phyloP scores from a whole-genome alignment of 2,113 vertebrate species.

The Caranx ignobilis region DNA sequence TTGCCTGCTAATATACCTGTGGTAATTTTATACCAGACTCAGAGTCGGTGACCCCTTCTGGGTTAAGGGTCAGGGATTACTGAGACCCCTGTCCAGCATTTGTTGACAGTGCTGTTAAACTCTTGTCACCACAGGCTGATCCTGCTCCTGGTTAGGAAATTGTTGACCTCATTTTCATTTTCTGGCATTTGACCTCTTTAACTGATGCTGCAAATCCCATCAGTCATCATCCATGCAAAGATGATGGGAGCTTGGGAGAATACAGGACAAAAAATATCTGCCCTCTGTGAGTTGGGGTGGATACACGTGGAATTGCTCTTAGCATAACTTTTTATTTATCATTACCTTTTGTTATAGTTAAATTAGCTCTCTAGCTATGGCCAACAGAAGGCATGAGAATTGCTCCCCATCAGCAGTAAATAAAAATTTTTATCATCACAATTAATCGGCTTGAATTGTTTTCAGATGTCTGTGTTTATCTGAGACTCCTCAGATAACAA shows the following conservation, averaged over 20 bases:
- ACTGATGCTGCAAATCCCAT: constrained; percentile 30
- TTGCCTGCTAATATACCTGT: not conserved
- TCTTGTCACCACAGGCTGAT: constrained; percentile 24
- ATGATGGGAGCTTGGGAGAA: not conserved
- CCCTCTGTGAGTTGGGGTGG: not conserved
- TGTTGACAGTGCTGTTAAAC: constrained; percentile 63
- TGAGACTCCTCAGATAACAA: constrained; percentile 57
- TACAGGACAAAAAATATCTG: not conserved
- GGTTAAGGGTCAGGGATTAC: constrained; percentile 41
- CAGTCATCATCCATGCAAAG: constrained; percentile 18
- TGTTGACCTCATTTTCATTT: constrained; percentile 42
- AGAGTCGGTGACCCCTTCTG: constrained; percentile 22
- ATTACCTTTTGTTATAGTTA: not conserved
- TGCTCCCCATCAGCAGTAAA: constrained; percentile 18
- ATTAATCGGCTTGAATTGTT: constrained; percentile 57
- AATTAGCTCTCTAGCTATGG: constrained; percentile 3
- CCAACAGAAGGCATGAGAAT: constrained; percentile 32
- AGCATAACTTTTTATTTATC: constrained; percentile 8
- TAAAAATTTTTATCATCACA: constrained; percentile 40
- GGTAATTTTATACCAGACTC: constrained; percentile 36
- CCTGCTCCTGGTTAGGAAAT: constrained; percentile 12
- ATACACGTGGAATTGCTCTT: not conserved
- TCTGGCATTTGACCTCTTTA: constrained; percentile 13
- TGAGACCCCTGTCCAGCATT: constrained; percentile 23
- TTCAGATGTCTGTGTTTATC: constrained; percentile 59